A percentile compares a stretch with the other conserved stretches of the same genome.
phyloP scores from a whole-genome alignment of 2,888 invertebrate genomes.

The Leistus spinibarbis region DNA sequence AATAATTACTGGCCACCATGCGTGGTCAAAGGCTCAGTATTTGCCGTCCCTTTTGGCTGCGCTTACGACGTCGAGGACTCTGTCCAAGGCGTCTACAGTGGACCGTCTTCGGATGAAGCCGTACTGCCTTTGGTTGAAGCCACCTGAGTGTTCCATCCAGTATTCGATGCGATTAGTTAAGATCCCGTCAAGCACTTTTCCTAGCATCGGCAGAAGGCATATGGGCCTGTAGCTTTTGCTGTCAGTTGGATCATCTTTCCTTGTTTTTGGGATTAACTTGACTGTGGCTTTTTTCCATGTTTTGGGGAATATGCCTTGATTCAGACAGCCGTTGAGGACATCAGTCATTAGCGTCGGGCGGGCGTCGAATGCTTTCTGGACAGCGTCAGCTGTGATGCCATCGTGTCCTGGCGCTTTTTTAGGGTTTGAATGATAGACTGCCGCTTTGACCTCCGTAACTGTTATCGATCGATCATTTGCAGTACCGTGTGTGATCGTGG shows the following conservation, averaged over 20 bases:
- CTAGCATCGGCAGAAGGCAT: slow-evolving; percentile 28
- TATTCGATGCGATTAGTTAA: slow-evolving; percentile 18
- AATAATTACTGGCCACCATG: slow-evolving; percentile 47
- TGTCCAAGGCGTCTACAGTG: no score
- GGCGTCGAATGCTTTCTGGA: not conserved
- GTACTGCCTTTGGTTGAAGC: slow-evolving; percentile 16
- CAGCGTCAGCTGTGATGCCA: slow-evolving; percentile 27
- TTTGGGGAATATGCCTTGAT: slow-evolving; percentile 11
- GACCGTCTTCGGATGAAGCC: no score
- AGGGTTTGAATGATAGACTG: slow-evolving; percentile 10
- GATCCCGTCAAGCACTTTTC: slow-evolving; percentile 22
- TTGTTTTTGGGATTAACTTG: slow-evolving; percentile 46
- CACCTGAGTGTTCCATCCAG: not conserved
- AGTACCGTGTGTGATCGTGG: not conserved
- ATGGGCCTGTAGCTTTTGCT: slow-evolving; percentile 37
- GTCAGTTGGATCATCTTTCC: slow-evolving; percentile 35
- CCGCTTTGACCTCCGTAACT: slow-evolving; percentile 2
- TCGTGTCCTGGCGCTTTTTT: slow-evolving; percentile 28
- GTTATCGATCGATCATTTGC: not conserved
- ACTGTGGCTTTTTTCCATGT: slow-evolving; percentile 44
- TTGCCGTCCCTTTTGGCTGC: slow-evolving; percentile 10
- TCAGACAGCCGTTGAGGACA: slow-evolving; percentile 21
- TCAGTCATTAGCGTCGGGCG: not conserved
- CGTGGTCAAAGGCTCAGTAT: slow-evolving; percentile 45
- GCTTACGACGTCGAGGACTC: not conserved